Evolutionary conservation across 2,888 invertebrate genomes (phyloP).

Genomic region (Loripinus fragilis): DNA sequence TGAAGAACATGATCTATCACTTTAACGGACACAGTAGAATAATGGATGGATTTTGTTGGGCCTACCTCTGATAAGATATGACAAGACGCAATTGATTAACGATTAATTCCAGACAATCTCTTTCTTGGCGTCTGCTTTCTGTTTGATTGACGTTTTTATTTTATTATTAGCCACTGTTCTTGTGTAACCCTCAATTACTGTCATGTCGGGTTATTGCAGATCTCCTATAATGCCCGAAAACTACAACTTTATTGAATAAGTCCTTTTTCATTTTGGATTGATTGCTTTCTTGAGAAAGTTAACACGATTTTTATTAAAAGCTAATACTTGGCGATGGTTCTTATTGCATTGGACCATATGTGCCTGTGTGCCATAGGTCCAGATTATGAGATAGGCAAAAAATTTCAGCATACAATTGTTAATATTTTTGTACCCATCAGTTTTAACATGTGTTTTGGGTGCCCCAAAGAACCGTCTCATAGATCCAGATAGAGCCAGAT

Average conservation of each 20-base stretch:
- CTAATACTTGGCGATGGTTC: too few relatives aligned
- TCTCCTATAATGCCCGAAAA: background rate
- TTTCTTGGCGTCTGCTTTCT: constrained; percentile 17
- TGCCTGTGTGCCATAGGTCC: too few relatives aligned
- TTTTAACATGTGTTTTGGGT: too few relatives aligned
- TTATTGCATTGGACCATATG: background rate
- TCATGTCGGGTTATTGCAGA: constrained; percentile 6
- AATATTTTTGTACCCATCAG: too few relatives aligned
- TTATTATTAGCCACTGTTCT: constrained; percentile 11
- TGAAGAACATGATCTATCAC: too few relatives aligned
- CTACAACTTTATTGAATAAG: constrained; percentile 8
- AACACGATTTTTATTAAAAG: too few relatives aligned
- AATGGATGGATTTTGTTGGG: background rate
- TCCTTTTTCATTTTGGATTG: background rate
- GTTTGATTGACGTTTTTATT: constrained; percentile 20
- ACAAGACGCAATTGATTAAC: background rate
- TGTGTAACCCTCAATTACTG: constrained; percentile 15
- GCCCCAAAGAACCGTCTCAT: too few relatives aligned
- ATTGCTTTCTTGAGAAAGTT: background rate
- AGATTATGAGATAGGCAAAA: too few relatives aligned
- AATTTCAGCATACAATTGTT: too few relatives aligned
- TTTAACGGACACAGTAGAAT: too few relatives aligned
- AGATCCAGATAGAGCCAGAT: too few relatives aligned
- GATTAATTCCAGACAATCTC: constrained; percentile 17
- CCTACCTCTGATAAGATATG: background rate